Conservation (phyloP, 2,797 vertebrate species). For the Sebastes ruberrimus region DNA sequence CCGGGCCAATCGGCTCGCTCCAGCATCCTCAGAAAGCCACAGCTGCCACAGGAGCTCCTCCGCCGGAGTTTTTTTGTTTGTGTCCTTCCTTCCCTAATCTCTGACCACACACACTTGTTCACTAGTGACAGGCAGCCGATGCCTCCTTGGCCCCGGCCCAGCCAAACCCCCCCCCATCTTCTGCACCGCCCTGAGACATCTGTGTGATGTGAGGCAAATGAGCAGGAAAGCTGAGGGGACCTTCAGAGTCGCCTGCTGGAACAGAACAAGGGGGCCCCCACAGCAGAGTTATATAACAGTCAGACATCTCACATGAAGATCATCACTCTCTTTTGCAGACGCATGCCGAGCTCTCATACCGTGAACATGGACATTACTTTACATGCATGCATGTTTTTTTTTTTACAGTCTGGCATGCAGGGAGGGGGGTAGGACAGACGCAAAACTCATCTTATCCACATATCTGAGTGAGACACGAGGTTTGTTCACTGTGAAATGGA, state of each 20-base stretch:
- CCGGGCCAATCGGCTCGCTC: slow-evolving; percentile 81
- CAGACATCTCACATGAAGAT: slow-evolving; percentile 56
- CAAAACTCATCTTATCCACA: slow-evolving; percentile 40
- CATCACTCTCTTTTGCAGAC: slow-evolving; percentile 46
- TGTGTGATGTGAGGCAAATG: slow-evolving; percentile 66
- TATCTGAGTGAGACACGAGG: slow-evolving; percentile 45
- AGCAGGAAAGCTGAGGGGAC: slow-evolving; percentile 64
- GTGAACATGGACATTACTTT: slow-evolving; percentile 39
- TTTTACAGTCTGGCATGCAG: slow-evolving; percentile 1
- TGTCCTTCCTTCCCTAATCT: slow-evolving; percentile 77
- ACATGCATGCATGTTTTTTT: slow-evolving; percentile 8
- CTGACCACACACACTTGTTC: slow-evolving; percentile 71
- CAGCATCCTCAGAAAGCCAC: slow-evolving; percentile 83
- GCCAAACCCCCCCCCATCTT: slow-evolving; percentile 3
- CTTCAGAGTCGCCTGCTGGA: slow-evolving; percentile 65
- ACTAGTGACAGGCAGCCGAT: slow-evolving; percentile 72
- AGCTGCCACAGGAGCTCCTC: slow-evolving; percentile 81
- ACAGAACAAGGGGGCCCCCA: slow-evolving; percentile 64
- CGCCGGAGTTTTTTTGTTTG: slow-evolving; percentile 67
- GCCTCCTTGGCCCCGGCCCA: slow-evolving; percentile 56
- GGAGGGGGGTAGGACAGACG: background rate
- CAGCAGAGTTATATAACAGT: slow-evolving; percentile 70
- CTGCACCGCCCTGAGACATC: slow-evolving; percentile 59
- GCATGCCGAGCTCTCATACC: slow-evolving; percentile 22
- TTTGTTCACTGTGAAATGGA: slow-evolving; percentile 79